phyloP scores from a whole-genome alignment of 2,888 invertebrate species.

The Gryllus longicercus region DNA sequence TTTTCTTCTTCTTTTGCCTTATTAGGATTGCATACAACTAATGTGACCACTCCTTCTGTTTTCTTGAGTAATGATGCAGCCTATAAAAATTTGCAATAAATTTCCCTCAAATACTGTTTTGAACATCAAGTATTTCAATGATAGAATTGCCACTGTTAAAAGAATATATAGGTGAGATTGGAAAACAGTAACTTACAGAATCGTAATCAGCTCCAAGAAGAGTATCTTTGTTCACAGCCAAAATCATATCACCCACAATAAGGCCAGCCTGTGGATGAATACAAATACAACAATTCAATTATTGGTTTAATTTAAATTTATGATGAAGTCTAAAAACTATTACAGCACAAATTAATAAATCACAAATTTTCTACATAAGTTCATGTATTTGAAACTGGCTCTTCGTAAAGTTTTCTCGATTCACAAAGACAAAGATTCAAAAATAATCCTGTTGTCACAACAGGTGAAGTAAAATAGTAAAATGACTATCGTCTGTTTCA shows the following conservation, averaged over 20 bases:
- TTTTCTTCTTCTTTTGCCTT: slow-evolving; percentile 63
- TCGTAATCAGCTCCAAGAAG: slow-evolving; percentile 83
- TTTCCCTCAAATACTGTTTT: not conserved
- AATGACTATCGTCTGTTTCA: too few species aligned
- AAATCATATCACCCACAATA: slow-evolving; percentile 94
- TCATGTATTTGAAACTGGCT: too few species aligned
- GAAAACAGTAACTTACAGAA: slow-evolving; percentile 57
- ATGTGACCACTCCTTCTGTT: slow-evolving; percentile 78
- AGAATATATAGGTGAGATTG: not conserved
- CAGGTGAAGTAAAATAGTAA: too few species aligned
- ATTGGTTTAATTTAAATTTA: not conserved
- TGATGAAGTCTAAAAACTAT: not conserved
- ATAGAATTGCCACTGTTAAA: not conserved
- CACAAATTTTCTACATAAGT: too few species aligned
- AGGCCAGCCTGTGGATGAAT: slow-evolving; percentile 72
- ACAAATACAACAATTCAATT: not conserved
- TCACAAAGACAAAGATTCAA: too few species aligned
- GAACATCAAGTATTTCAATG: slow-evolving; percentile 6
- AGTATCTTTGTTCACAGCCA: slow-evolving; percentile 92
- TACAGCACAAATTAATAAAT: not conserved
- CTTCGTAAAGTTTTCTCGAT: too few species aligned
- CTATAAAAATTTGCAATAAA: slow-evolving; percentile 50
- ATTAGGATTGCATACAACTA: slow-evolving; percentile 81
- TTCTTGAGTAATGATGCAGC: slow-evolving; percentile 80
- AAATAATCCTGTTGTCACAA: too few species aligned